These are phyloP conservation scores for Acronicta psi DNA, from an alignment of 2,888 invertebrate genomes.

Conservation along the genomic window DNA sequence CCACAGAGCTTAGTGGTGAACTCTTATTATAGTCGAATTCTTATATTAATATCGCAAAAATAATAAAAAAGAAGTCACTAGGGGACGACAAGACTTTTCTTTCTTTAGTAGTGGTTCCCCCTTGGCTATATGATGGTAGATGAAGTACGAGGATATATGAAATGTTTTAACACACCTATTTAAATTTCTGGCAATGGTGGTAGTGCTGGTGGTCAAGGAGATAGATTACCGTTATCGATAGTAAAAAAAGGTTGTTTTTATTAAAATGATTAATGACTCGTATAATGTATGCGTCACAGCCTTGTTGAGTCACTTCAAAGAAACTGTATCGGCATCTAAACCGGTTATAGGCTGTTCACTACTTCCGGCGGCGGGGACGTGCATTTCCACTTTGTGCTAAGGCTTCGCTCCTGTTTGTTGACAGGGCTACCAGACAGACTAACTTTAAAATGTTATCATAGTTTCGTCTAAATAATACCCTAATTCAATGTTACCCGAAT, in stretches of 20 bases:
- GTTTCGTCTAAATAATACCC: too few species aligned
- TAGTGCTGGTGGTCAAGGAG: slow-evolving; percentile 37
- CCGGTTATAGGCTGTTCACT: slow-evolving; percentile 23
- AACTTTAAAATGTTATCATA: too few species aligned
- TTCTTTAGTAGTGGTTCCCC: too few species aligned
- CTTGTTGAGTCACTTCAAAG: slow-evolving; percentile 36
- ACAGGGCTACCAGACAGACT: slow-evolving; percentile 4
- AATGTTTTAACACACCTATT: background rate
- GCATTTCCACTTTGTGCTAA: slow-evolving; percentile 12
- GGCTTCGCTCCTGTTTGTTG: slow-evolving; percentile 8
- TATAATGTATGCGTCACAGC: slow-evolving; percentile 47
- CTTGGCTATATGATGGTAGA: too few species aligned
- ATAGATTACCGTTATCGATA: slow-evolving; percentile 21
- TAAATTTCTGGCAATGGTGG: slow-evolving; percentile 1
- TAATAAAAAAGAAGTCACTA: too few species aligned
- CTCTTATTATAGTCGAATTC: too few species aligned
- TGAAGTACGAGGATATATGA: too few species aligned
- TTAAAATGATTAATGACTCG: slow-evolving; percentile 32
- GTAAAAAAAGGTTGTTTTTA: slow-evolving; percentile 5
- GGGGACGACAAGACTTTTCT: too few species aligned
- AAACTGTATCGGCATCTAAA: slow-evolving; percentile 29
- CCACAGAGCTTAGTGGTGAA: too few species aligned
- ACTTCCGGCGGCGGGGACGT: slow-evolving; percentile 45
- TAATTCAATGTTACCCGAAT: too few species aligned
- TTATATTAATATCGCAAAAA: too few species aligned